phyloP scores from a whole-genome alignment of 1,140 invertebrate genomes.

The Coboldia fuscipes region DNA sequence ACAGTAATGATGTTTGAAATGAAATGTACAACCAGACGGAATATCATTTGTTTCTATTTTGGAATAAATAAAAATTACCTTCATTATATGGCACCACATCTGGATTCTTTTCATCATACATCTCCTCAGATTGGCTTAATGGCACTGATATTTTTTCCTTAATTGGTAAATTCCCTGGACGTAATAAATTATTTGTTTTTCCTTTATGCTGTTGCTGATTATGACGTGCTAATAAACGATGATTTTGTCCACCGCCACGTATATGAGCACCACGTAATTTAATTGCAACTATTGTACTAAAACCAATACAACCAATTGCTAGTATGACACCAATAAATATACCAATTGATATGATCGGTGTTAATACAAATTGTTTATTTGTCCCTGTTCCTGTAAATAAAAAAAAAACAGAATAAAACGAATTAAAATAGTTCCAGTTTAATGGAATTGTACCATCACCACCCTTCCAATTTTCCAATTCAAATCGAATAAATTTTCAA shows the following conservation, averaged over 20 bases:
- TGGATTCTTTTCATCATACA: slow-evolving; percentile 63
- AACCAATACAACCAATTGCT: slow-evolving; percentile 40
- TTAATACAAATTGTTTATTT: slow-evolving; percentile 40
- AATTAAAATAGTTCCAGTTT: too few species aligned
- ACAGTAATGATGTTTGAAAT: too few species aligned
- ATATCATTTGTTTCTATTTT: too few species aligned
- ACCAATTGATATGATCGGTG: slow-evolving; percentile 40
- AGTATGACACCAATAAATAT: slow-evolving; percentile 48
- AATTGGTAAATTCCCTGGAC: slow-evolving; percentile 36
- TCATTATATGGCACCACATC: slow-evolving; percentile 70
- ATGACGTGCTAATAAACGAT: slow-evolving; percentile 22
- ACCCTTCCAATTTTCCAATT: neutral
- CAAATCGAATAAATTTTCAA: neutral
- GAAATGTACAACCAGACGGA: too few species aligned
- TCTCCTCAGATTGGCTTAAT: slow-evolving; percentile 37
- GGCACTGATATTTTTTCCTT: slow-evolving; percentile 44
- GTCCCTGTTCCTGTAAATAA: slow-evolving; percentile 23
- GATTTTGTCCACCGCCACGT: slow-evolving; percentile 24
- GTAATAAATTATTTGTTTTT: slow-evolving; percentile 9
- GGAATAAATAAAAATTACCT: slow-evolving; percentile 34
- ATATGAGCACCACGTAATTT: slow-evolving; percentile 35
- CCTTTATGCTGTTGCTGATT: slow-evolving; percentile 18
- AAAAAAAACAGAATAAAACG: too few species aligned
- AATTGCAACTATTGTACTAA: slow-evolving; percentile 44
- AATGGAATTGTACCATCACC: too few species aligned